These are phyloP conservation scores for Drosophila orosa DNA, from an alignment of 1,140 invertebrate genomes.

Conservation along the genomic window DNA sequence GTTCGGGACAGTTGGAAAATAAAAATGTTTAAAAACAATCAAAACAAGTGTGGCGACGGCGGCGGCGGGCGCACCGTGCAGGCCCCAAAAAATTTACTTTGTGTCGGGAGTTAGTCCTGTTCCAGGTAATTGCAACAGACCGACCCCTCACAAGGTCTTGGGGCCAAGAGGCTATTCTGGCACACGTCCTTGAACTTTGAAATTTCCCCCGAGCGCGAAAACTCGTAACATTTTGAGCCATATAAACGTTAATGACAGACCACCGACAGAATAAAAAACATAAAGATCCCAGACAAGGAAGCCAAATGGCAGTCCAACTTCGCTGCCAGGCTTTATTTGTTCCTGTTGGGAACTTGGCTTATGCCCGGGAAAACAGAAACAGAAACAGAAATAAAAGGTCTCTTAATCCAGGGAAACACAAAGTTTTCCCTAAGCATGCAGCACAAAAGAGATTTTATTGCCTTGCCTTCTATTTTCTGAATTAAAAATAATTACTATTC, in stretches of 20 bases:
- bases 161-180: not conserved
- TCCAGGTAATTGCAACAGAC: constrained; percentile 23
- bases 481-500: constrained; percentile 11
- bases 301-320: constrained; percentile 11
- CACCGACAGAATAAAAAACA: constrained; percentile 1
- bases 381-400: not conserved
- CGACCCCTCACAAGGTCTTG: constrained; percentile 9
- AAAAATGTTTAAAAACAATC: constrained; percentile 16
- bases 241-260: constrained; percentile 24
- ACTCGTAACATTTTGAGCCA: constrained; percentile 27
- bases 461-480: not conserved
- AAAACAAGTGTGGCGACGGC: constrained; percentile 2
- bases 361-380: not conserved
- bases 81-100: constrained; percentile 14
- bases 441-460: not conserved
- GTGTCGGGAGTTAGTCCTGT: not conserved
- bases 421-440: not conserved
- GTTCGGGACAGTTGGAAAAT: constrained; percentile 1
- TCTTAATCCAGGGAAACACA: not conserved
- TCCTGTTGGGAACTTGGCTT: constrained; percentile 5
- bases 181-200: constrained; percentile 52
- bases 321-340: constrained; percentile 7
- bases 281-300: constrained; percentile 25
- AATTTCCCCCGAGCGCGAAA: constrained; percentile 15
- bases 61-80: not conserved